Conservation (phyloP, 2,797 vertebrate species). For the Aotus griseimembra region DNA sequence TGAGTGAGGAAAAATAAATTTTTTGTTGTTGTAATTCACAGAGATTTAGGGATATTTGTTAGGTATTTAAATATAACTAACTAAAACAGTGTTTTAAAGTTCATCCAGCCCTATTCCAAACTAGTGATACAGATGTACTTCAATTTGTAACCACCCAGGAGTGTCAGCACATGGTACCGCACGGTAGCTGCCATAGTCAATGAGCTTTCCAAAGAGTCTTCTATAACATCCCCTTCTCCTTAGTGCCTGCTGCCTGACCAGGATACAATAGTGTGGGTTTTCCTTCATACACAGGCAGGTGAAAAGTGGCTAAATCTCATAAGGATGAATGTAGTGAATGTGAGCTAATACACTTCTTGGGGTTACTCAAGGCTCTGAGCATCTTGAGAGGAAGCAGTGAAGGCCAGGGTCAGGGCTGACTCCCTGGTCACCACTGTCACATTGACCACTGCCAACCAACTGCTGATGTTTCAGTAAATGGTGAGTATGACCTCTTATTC, state of each 20-base stretch:
- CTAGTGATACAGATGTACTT: background rate
- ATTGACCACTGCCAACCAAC: background rate
- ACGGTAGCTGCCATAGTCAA: background rate
- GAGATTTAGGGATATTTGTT: constrained; percentile 20
- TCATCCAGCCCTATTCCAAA: background rate
- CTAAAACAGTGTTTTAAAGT: background rate
- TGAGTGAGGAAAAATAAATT: background rate
- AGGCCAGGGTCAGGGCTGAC: background rate
- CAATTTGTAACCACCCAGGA: background rate
- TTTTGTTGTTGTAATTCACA: background rate
- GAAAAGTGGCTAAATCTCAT: constrained; percentile 14
- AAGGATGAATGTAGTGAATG: background rate
- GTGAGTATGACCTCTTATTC: background rate
- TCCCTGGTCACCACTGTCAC: background rate
- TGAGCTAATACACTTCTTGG: background rate
- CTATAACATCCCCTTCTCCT: background rate
- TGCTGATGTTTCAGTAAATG: background rate
- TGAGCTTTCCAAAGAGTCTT: background rate
- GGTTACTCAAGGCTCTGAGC: background rate
- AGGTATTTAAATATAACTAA: constrained; percentile 8
- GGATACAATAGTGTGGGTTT: background rate
- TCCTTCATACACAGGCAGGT: background rate
- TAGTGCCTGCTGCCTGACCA: background rate
- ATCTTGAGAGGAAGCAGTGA: background rate
- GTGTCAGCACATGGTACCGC: background rate